Conservation (phyloP, 1,140 invertebrate species). For the Wiebesia pumilae region DNA sequence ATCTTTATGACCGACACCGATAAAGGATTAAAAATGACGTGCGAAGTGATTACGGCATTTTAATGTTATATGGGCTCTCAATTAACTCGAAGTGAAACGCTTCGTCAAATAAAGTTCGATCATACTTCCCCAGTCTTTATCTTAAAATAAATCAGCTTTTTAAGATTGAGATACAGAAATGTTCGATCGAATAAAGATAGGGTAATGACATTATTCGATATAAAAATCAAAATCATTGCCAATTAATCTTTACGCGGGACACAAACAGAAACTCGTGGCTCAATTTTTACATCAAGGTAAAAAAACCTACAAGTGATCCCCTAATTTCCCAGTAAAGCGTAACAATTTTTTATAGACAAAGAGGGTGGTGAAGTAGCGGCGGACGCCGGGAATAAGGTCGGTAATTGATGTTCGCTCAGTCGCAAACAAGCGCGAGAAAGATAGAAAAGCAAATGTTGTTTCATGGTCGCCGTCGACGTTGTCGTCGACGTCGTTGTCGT, state of each 20-base stretch:
- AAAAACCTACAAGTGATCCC: slow-evolving; percentile 27
- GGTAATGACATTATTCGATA: not conserved
- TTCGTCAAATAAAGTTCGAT: not conserved
- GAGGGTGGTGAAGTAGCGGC: slow-evolving; percentile 11
- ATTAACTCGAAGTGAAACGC: not conserved
- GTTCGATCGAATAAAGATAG: not conserved
- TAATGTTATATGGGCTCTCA: no score
- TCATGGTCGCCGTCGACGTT: slow-evolving; percentile 46
- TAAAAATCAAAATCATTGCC: not conserved
- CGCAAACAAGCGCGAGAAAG: slow-evolving; percentile 29
- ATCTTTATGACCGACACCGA: not conserved
- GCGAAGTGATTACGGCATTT: not conserved
- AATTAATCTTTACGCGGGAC: not conserved
- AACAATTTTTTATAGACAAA: slow-evolving; percentile 43
- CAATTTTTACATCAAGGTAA: not conserved
- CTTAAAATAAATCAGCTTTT: not conserved
- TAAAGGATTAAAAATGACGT: not conserved
- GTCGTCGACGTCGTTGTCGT: slow-evolving; percentile 52
- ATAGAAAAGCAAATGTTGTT: slow-evolving; percentile 37
- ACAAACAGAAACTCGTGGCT: not conserved
- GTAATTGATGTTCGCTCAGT: slow-evolving; percentile 51
- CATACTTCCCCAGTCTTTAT: not conserved
- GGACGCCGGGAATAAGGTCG: slow-evolving; percentile 22
- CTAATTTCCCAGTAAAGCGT: slow-evolving; percentile 51
- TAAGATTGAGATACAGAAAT: not conserved